Conservation (phyloP, 2,888 invertebrate genomes). For the Rhagium mordax region DNA sequence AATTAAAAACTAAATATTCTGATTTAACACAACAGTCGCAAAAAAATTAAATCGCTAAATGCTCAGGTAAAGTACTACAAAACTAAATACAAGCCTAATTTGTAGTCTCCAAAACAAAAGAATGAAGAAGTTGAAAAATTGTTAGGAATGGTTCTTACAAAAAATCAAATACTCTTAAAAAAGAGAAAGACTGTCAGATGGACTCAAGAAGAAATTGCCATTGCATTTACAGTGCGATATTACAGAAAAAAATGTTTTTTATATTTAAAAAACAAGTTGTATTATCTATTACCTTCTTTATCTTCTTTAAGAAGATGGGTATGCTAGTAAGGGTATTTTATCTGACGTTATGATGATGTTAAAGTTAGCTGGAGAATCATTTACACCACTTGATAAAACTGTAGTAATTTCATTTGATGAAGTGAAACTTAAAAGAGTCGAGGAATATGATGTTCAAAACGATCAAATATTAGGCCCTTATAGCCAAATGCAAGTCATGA, state of each 20-base stretch:
- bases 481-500: slow-evolving; percentile 9
- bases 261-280: slow-evolving; percentile 43
- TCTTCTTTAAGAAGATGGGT: slow-evolving; percentile 46
- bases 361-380: not conserved
- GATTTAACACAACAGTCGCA: too few relatives aligned
- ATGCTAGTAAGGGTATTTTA: slow-evolving; percentile 43
- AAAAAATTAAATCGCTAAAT: slow-evolving; percentile 10
- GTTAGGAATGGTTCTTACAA: not conserved
- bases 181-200: slow-evolving; percentile 32
- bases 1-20: slow-evolving; percentile 14
- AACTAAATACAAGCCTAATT: not conserved
- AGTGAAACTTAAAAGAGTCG: slow-evolving; percentile 40
- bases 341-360: slow-evolving; percentile 27
- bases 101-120: not conserved
- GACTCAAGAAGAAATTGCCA: slow-evolving; percentile 39
- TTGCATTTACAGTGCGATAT: slow-evolving; percentile 47
- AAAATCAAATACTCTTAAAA: slow-evolving; percentile 12
- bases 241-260: slow-evolving; percentile 45
- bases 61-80: slow-evolving; percentile 15
- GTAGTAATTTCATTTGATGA: slow-evolving; percentile 43
- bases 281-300: slow-evolving; percentile 49
- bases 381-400: slow-evolving; percentile 26
- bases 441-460: slow-evolving; percentile 41
- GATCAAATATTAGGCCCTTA: slow-evolving; percentile 46
- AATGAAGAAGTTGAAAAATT: not conserved